These are phyloP conservation scores for Phania funesta DNA, from an alignment of 2,888 invertebrate species.

Conservation along the genomic window DNA sequence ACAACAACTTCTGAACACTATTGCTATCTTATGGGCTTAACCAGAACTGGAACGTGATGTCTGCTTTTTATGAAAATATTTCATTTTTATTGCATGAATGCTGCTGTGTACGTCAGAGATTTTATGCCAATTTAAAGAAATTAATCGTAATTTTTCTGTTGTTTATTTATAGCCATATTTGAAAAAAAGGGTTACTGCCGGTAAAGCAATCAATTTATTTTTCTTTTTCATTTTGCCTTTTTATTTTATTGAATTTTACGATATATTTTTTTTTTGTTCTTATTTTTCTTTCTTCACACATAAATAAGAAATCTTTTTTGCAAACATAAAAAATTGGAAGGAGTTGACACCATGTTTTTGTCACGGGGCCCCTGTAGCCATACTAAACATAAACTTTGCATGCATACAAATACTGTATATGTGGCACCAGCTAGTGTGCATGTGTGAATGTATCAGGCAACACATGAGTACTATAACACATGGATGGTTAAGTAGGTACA, in stretches of 20 bases:
- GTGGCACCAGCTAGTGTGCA: not conserved
- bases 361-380: not conserved
- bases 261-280: constrained; percentile 1
- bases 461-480: not conserved
- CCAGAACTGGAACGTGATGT: constrained; percentile 40
- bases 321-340: not conserved
- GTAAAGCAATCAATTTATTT: constrained; percentile 54
- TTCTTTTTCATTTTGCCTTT: not conserved
- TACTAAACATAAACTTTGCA: not conserved
- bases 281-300: not conserved
- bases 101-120: constrained; percentile 27
- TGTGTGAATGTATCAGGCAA: not conserved
- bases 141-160: constrained; percentile 11
- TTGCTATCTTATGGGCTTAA: constrained; percentile 29
- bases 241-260: constrained; percentile 60
- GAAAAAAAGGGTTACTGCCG: constrained; percentile 19
- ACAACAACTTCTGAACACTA: constrained; percentile 14
- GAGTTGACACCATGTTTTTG: constrained; percentile 13
- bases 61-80: constrained; percentile 24
- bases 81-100: constrained; percentile 1
- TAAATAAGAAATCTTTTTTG: constrained; percentile 26
- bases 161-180: not conserved
- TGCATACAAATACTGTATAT: constrained; percentile 10
- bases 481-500: not conserved
- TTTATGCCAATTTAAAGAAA: constrained; percentile 53